A percentile compares a stretch with the other conserved stretches of the same genome.
Evolutionary conservation across 2,797 vertebrate species (phyloP).

Genomic region (Tadarida brasiliensis): DNA sequence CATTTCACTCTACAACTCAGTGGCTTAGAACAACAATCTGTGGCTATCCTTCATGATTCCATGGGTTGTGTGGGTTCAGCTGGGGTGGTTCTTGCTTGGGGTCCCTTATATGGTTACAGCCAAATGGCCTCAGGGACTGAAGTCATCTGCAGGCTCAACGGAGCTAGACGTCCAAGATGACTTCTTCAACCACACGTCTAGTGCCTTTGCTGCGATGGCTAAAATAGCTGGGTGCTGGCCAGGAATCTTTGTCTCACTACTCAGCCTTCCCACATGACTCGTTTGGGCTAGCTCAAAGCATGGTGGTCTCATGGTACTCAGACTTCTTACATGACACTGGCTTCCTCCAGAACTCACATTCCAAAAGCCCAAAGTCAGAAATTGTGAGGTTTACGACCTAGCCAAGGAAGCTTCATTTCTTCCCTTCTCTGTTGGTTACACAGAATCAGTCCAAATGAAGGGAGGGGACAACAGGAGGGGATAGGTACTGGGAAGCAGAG

Average conservation of each 20-base stretch:
- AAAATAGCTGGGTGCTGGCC: neutral
- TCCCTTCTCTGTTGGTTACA: neutral
- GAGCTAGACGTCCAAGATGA: slow-evolving; percentile 14
- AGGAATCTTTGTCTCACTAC: neutral
- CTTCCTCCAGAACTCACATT: neutral
- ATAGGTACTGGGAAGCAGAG: neutral
- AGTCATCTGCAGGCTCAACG: neutral
- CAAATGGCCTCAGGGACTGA: neutral
- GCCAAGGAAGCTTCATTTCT: neutral
- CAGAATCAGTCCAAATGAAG: neutral
- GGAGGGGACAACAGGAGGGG: neutral
- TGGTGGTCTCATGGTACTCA: neutral
- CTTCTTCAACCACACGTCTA: neutral
- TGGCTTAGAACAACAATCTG: neutral
- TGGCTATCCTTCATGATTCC: neutral
- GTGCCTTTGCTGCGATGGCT: neutral
- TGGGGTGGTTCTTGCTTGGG: neutral
- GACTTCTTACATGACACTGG: neutral
- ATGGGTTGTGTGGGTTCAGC: neutral
- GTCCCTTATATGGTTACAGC: neutral
- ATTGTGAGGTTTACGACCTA: neutral
- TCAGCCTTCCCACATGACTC: neutral
- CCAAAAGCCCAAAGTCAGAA: slow-evolving; percentile 23
- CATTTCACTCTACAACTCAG: neutral
- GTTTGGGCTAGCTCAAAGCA: neutral